Evolutionary conservation across 2,113 vertebrate genomes (phyloP).

Genomic region (Tupaia tana): DNA sequence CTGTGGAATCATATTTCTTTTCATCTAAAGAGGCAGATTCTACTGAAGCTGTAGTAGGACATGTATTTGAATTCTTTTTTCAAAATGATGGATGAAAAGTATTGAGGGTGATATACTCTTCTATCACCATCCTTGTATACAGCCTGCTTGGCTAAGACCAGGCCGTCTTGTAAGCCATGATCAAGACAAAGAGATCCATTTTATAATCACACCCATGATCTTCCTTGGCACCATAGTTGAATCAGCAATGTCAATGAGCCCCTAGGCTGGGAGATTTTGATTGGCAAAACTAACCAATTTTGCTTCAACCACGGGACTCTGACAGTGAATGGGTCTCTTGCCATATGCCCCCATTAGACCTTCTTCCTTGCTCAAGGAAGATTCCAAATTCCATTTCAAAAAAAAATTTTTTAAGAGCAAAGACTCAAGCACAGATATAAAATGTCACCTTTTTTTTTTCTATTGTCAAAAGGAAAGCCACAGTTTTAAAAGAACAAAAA

Average conservation of each 20-base stretch:
- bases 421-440: conserved; percentile 81
- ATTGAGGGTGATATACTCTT: background rate
- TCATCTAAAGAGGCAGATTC: conserved; percentile 33
- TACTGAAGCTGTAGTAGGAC: background rate
- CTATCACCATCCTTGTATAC: background rate
- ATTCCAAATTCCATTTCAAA: conserved; percentile 79
- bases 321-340: background rate
- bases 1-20: conserved; percentile 21
- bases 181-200: conserved; percentile 3
- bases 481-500: conserved; percentile 86
- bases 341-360: background rate
- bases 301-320: background rate
- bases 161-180: background rate
- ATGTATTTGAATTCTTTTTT: background rate
- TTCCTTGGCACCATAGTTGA: background rate
- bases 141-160: background rate
- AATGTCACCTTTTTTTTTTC: conserved; percentile 83
- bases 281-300: conserved; percentile 35
- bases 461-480: conserved; percentile 80
- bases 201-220: background rate
- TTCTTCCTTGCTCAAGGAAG: conserved; percentile 63
- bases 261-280: background rate
- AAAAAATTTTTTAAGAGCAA: conserved; percentile 55
- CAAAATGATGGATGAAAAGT: background rate
- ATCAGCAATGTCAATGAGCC: background rate